A percentile compares a stretch with the other conserved stretches of the same genome.
These are phyloP conservation scores for Meriones unguiculatus DNA, from an alignment of 2,113 vertebrate genomes.

Conservation along the genomic window DNA sequence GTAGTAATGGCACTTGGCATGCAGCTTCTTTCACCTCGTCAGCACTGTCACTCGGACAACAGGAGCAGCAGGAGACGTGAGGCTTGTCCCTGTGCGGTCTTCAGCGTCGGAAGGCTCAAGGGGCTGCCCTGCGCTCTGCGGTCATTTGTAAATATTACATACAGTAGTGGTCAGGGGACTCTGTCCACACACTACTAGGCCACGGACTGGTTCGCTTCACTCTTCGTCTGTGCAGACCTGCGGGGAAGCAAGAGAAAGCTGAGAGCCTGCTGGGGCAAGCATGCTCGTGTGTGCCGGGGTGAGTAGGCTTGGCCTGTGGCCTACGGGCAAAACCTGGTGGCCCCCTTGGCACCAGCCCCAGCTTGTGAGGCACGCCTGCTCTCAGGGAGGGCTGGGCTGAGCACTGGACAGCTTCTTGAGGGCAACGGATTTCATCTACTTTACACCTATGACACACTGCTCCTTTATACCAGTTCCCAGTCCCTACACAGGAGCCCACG, in stretches of 20 bases:
- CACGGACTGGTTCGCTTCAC: conserved; percentile 85
- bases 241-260: conserved; percentile 43
- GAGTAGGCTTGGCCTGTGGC: accelerated
- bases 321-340: background rate
- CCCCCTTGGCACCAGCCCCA: accelerated
- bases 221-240: conserved; percentile 99
- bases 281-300: accelerated
- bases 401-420: background rate
- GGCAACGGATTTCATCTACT: accelerated
- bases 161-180: conserved; percentile 92
- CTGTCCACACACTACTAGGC: conserved; percentile 76
- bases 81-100: conserved; percentile 87
- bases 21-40: conserved; percentile 92
- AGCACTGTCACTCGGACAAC: conserved; percentile 85
- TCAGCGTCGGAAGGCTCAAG: conserved; percentile 78
- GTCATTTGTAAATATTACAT: conserved; percentile 91
- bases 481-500: accelerated
- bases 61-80: conserved; percentile 93
- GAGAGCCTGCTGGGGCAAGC: background rate
- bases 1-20: conserved; percentile 94
- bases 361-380: background rate
- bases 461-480: background rate
- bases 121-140: conserved; percentile 80
- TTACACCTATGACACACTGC: background rate
- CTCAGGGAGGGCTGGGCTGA: background rate